Evolutionary conservation across 2,113 vertebrate species (phyloP).

Genomic region (Ceyx margarethae): DNA sequence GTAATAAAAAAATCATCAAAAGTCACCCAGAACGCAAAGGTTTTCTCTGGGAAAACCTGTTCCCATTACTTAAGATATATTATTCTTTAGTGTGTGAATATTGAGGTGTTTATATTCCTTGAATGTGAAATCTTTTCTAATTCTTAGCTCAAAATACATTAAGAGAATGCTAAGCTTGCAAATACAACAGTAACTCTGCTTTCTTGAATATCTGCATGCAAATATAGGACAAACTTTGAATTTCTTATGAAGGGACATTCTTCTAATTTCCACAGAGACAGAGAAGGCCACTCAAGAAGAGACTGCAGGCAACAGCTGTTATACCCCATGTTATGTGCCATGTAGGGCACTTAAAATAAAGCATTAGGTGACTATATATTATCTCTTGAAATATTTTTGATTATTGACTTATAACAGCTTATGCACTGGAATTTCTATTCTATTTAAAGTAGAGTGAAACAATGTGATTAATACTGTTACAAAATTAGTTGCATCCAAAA

Average conservation of each 20-base stretch:
- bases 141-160: constrained; percentile 1
- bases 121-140: background rate
- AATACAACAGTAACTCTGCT: background rate
- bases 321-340: background rate
- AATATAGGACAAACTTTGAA: background rate
- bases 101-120: background rate
- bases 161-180: constrained; percentile 11
- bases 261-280: background rate
- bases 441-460: background rate
- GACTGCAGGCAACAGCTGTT: background rate
- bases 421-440: background rate
- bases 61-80: constrained; percentile 21
- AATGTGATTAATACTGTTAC: background rate
- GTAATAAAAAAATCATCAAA: constrained; percentile 20
- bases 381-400: background rate
- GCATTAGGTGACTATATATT: background rate
- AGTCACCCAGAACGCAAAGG: background rate
- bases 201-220: background rate
- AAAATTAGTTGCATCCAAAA: background rate
- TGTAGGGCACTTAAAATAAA: background rate
- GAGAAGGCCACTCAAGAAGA: background rate
- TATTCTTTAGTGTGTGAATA: background rate
- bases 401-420: background rate
- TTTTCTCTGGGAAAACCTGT: constrained; percentile 41
- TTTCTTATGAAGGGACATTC: background rate